Evolutionary conservation across 2,888 invertebrate species (phyloP).

Genomic region (Hypsopygia costalis): DNA sequence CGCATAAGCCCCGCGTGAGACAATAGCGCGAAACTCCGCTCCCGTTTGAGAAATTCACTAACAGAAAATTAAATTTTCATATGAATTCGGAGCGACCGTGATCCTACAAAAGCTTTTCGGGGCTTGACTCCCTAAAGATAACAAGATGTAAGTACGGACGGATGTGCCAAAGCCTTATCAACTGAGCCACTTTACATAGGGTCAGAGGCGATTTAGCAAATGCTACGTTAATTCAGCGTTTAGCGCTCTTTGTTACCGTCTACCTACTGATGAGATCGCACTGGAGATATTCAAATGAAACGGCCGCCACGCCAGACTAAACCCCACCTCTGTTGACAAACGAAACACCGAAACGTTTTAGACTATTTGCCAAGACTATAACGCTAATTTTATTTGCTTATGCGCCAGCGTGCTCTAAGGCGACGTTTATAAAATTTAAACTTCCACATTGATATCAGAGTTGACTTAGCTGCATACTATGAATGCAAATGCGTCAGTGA

Average conservation of each 20-base stretch:
- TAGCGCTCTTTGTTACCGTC: conserved; percentile 55
- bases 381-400: conserved; percentile 53
- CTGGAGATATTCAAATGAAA: conserved; percentile 65
- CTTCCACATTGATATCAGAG: conserved; percentile 14
- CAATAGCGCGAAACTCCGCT: conserved; percentile 66
- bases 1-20: conserved; percentile 65
- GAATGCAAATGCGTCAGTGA: conserved; percentile 12
- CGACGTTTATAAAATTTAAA: conserved; percentile 28
- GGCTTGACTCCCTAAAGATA: conserved; percentile 58
- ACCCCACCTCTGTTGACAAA: conserved; percentile 49
- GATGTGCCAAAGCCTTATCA: conserved; percentile 58
- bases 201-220: conserved; percentile 62
- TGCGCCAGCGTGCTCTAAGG: conserved; percentile 33
- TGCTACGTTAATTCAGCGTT: conserved; percentile 63
- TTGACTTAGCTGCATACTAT: conserved; percentile 21
- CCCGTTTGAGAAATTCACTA: conserved; percentile 65
- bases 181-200: conserved; percentile 57
- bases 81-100: conserved; percentile 61
- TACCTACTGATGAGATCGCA: conserved; percentile 52
- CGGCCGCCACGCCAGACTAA: conserved; percentile 31
- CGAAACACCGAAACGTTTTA: conserved; percentile 46
- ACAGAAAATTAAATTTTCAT: conserved; percentile 76
- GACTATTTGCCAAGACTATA: conserved; percentile 48
- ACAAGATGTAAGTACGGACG: conserved; percentile 63
- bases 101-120: conserved; percentile 67